Percentiles rank a stretch among this genome's conserved stretches.
Conservation (phyloP, 2,113 vertebrate species). For the Mus pahari region DNA sequence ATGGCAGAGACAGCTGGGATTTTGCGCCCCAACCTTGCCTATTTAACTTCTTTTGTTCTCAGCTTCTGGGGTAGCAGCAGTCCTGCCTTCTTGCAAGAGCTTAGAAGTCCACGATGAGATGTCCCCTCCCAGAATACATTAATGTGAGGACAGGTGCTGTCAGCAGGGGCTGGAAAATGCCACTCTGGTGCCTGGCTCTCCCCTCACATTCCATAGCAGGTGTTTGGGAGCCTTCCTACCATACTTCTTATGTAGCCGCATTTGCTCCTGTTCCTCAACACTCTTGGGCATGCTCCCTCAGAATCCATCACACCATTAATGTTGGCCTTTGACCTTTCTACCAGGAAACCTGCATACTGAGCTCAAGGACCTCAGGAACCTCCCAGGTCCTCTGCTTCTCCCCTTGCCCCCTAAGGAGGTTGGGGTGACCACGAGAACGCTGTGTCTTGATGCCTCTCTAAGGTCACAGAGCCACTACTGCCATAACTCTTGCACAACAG, state of each 20-base stretch:
- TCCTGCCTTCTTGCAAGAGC: neutral
- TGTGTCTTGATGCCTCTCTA: neutral
- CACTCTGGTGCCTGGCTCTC: neutral
- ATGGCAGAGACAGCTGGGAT: neutral
- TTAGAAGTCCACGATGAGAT: neutral
- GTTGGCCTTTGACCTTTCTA: conserved; percentile 8
- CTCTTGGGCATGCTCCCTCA: neutral
- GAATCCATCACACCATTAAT: conserved; percentile 30
- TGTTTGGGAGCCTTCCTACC: neutral
- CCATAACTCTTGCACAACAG: neutral
- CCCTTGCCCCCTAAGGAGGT: neutral
- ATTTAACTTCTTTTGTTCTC: neutral
- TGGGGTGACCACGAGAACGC: neutral
- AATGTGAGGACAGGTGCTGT: neutral
- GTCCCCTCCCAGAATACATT: neutral
- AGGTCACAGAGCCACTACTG: neutral
- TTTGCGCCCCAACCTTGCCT: neutral
- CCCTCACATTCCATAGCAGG: neutral
- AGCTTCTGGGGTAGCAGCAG: accelerated
- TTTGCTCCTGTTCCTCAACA: conserved; percentile 38
- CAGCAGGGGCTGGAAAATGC: neutral
- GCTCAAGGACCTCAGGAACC: neutral
- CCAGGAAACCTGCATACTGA: neutral
- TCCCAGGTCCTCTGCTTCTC: conserved; percentile 9
- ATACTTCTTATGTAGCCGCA: neutral